Conservation (phyloP, 2,113 vertebrate species). For the Nannospalax galili region DNA sequence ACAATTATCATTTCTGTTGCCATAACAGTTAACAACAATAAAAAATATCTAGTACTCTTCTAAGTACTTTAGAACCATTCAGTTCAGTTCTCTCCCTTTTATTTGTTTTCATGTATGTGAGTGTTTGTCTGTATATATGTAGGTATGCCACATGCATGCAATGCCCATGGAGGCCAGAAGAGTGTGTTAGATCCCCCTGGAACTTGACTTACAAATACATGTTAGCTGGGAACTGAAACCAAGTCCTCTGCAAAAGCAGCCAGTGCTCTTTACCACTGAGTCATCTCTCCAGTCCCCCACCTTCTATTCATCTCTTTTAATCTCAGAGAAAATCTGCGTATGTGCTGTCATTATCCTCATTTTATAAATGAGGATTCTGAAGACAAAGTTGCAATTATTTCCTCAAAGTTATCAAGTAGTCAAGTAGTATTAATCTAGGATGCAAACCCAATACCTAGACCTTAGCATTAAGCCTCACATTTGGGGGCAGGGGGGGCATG, state of each 20-base stretch:
- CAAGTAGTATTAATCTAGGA: not conserved
- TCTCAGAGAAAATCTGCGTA: not conserved
- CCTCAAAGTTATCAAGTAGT: not conserved
- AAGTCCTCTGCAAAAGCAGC: no score
- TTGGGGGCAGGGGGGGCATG: no score
- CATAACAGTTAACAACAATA: not conserved
- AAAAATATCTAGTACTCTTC: not conserved
- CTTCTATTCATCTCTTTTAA: not conserved
- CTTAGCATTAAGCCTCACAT: not conserved
- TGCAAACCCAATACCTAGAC: not conserved
- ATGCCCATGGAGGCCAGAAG: no score
- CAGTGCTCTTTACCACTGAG: no score
- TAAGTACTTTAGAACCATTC: not conserved
- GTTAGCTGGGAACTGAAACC: no score
- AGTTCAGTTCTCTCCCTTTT: not conserved
- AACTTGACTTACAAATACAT: no score
- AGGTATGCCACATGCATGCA: no score
- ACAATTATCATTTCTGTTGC: not conserved
- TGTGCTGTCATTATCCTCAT: not conserved
- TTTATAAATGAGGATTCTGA: constrained; percentile 7
- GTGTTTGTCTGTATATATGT: no score
- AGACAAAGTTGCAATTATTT: constrained; percentile 2
- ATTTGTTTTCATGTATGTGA: no score
- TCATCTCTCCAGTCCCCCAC: no score
- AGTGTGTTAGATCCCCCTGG: no score